These are phyloP conservation scores for Argyresthia albistria DNA, from an alignment of 2,888 invertebrate species.

Conservation along the genomic window DNA sequence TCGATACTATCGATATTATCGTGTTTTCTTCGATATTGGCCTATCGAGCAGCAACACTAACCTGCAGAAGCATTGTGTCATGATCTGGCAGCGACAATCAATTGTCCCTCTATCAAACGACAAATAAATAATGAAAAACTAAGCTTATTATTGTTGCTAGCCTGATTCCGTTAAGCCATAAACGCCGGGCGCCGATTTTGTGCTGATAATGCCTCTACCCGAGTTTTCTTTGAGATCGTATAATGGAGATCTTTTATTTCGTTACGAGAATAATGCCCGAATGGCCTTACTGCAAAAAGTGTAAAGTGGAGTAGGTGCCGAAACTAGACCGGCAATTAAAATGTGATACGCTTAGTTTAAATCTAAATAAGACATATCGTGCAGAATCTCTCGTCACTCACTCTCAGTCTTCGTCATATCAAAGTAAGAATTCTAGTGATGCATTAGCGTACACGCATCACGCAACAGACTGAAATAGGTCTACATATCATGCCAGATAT, in stretches of 20 bases:
- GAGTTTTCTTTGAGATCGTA: slow-evolving; percentile 8
- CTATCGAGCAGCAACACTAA: too few relatives aligned
- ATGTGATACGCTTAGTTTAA: slow-evolving; percentile 6
- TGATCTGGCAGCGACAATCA: background rate
- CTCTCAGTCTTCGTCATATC: too few relatives aligned
- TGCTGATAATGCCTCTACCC: slow-evolving; percentile 7
- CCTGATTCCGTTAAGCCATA: too few relatives aligned
- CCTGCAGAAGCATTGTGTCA: too few relatives aligned
- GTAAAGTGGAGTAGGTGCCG: slow-evolving; percentile 21
- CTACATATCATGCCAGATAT: too few relatives aligned
- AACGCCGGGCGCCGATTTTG: too few relatives aligned
- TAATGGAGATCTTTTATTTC: slow-evolving; percentile 7
- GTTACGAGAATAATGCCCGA: slow-evolving; percentile 6
- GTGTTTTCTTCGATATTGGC: too few relatives aligned
- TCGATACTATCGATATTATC: too few relatives aligned
- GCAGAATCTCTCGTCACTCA: too few relatives aligned
- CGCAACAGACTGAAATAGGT: too few relatives aligned
- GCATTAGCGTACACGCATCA: too few relatives aligned
- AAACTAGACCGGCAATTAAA: slow-evolving; percentile 25
- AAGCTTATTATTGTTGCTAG: background rate
- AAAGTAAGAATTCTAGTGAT: too few relatives aligned
- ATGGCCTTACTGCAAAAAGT: slow-evolving; percentile 7
- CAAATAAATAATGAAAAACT: background rate
- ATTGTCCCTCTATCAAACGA: background rate
- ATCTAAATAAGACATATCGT: background rate